phyloP scores from a whole-genome alignment of 2,888 invertebrate genomes.

The Cremastinae sp. region DNA sequence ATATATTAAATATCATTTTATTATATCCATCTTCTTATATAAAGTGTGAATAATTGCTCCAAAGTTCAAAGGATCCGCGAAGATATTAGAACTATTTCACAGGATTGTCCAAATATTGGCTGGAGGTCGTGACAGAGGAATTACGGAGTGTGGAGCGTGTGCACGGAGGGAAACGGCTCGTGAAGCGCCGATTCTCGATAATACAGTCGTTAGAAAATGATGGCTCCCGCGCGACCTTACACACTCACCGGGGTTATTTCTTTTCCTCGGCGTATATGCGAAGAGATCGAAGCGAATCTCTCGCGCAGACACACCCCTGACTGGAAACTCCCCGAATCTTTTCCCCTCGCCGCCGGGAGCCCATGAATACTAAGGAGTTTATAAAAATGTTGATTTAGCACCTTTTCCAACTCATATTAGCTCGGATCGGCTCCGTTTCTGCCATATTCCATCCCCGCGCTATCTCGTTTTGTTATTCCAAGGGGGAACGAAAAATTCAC shows the following conservation, averaged over 20 bases:
- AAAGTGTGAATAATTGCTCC: too few species aligned
- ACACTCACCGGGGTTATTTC: constrained; percentile 8
- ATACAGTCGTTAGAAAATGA: constrained; percentile 73
- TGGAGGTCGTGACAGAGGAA: too few species aligned
- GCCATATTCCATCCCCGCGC: constrained; percentile 1
- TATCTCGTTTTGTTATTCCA: constrained; percentile 44
- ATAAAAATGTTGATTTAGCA: constrained; percentile 80
- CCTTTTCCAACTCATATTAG: constrained; percentile 70
- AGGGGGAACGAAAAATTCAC: neutral
- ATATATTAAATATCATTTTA: too few species aligned
- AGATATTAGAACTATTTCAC: too few species aligned
- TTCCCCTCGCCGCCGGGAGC: constrained; percentile 68
- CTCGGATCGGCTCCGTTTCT: constrained; percentile 37
- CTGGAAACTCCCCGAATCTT: constrained; percentile 22
- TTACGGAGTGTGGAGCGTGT: neutral
- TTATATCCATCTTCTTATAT: too few species aligned
- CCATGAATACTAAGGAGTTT: constrained; percentile 79
- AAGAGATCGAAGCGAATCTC: constrained; percentile 53
- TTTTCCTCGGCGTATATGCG: constrained; percentile 20
- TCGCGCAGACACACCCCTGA: constrained; percentile 57
- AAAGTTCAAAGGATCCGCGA: too few species aligned
- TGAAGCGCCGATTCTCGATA: constrained; percentile 66
- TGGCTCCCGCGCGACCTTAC: constrained; percentile 63
- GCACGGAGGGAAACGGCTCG: neutral
- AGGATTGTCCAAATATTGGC: too few species aligned